Conservation (phyloP, 2,113 vertebrate genomes). For the Lathamus discolor region DNA sequence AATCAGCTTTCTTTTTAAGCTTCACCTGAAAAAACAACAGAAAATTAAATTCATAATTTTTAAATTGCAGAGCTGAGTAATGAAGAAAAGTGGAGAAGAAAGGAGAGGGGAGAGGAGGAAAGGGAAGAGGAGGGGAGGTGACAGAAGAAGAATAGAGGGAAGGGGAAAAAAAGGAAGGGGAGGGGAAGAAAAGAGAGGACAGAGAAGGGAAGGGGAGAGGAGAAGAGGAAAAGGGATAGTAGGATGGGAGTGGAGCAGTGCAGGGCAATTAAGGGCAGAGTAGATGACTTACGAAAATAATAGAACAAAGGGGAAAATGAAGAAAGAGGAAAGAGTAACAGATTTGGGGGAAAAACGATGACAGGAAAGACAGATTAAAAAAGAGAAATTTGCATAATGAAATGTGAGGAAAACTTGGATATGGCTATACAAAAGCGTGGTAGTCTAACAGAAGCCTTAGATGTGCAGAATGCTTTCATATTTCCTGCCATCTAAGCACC, state of each 20-base stretch:
- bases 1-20: not conserved
- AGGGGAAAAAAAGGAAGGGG: not conserved
- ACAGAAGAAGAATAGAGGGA: not conserved
- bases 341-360: not conserved
- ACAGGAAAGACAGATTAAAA: not conserved
- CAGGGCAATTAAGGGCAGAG: rapidly evolving
- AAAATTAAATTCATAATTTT: not conserved
- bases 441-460: not conserved
- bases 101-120: not conserved
- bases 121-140: not conserved
- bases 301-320: not conserved
- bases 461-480: not conserved
- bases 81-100: not conserved
- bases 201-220: not conserved
- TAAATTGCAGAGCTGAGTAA: not conserved
- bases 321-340: not conserved
- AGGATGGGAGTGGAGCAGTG: no score
- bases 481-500: not conserved
- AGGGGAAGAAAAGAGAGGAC: not conserved
- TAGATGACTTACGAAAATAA: not conserved
- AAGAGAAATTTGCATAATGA: not conserved
- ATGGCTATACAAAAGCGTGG: not conserved
- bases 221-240: not conserved
- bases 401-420: not conserved
- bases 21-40: not conserved